Base-by-base conservation (phyloP, 2,113 vertebrate species). In the Perca fluviatilis region DNA sequence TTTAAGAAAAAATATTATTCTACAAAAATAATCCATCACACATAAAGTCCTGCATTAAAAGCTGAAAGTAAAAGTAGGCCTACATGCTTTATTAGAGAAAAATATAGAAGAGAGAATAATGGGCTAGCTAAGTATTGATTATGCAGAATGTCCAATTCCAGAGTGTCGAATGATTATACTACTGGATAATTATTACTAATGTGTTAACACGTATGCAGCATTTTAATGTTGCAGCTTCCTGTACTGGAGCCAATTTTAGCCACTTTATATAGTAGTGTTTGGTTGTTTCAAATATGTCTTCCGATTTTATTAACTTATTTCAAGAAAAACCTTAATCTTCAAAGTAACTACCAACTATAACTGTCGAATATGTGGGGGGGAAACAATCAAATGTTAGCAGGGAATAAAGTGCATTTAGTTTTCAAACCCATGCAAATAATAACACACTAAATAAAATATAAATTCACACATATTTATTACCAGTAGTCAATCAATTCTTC, bases 391-490 rank as follows among this genome's bases (percentile, higher is more conserved):
- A 23, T 47, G 3, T 19, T 3, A 12, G 40, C 23, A 12, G 12
- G 21, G 12, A 43, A 64, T n/a, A 6, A 43, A 12, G 2, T 9
- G 0, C 7, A 27, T 50, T 43, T 72, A 33, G 9, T 77, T 50
- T 21, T 16, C 12, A 58, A 46, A 66, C 2, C 8, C 6, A 6
- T 72, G 65, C 19, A 53, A 21, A 74, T 74, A 54, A 25, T 23
- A 33, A 62, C 14, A 57, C 7, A 23, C 9, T 16, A 8, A 60
- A 51, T 18, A 1, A 72, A 49, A 63, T 46, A 43, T 40, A 79
- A 60, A 79, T 53, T 54, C 19, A 81, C 54, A 68, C 62, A 43
- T 30, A 43, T 58, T 65, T 51, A 57, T 16, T 23, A 57, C 5
- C 16, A 19, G 68, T 70, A 43, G 15, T 71, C 12, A 46, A 19